Evolutionary conservation across 2,797 vertebrate species (phyloP).

Genomic region (Falco cherrug): DNA sequence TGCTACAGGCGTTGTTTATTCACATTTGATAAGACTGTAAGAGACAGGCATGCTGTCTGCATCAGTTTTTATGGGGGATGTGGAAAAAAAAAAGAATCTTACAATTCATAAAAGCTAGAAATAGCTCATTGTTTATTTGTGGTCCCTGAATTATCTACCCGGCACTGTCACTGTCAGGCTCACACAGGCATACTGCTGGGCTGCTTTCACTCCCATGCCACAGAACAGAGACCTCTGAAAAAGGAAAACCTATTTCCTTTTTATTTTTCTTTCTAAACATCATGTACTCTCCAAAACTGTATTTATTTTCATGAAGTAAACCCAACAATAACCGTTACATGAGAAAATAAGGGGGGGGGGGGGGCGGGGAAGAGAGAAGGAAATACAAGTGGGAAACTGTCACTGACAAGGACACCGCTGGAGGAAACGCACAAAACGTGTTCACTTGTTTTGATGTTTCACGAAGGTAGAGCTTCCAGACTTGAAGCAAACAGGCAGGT

Average conservation of each 20-base stretch:
- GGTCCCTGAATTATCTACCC: background rate
- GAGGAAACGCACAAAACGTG: background rate
- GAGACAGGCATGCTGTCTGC: background rate
- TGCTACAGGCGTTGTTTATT: background rate
- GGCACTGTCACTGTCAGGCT: background rate
- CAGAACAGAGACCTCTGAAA: background rate
- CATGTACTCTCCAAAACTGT: background rate
- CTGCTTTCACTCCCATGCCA: background rate
- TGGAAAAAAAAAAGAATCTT: background rate
- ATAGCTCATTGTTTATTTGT: background rate
- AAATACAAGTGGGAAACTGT: background rate
- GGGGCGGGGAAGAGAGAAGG: background rate
- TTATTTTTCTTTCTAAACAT: background rate
- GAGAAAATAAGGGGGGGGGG: background rate
- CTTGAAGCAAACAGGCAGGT: background rate
- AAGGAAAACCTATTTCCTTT: background rate
- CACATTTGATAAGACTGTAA: background rate
- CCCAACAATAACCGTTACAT: background rate
- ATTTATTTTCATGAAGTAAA: background rate
- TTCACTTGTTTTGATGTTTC: background rate
- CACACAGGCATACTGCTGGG: background rate
- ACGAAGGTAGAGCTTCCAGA: background rate
- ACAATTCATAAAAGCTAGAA: background rate
- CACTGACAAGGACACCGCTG: background rate
- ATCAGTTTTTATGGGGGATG: background rate